Conservation (phyloP, 2,888 invertebrate genomes). For the Diabrotica balteata region DNA sequence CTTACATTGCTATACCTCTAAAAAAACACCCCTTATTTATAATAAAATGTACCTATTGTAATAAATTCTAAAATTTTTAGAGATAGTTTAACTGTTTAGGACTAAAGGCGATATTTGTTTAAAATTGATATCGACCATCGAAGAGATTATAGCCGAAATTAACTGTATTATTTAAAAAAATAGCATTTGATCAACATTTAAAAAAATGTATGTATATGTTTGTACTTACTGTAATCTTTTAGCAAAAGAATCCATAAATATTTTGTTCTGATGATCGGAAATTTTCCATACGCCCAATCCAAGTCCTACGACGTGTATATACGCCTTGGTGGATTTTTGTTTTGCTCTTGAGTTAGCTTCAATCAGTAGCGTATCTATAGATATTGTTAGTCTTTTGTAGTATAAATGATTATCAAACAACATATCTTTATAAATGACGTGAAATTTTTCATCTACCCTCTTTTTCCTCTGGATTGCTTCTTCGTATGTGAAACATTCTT, state of each 20-base stretch:
- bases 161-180: neutral
- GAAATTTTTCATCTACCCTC: slow-evolving; percentile 9
- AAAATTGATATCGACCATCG: no score
- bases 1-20: no score
- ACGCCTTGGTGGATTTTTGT: slow-evolving; percentile 63
- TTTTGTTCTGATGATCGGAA: slow-evolving; percentile 67
- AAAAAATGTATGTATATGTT: neutral
- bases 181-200: no score
- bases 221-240: slow-evolving; percentile 63
- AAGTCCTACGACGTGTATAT: slow-evolving; percentile 71
- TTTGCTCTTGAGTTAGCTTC: slow-evolving; percentile 69
- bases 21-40: no score
- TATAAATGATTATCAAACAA: slow-evolving; percentile 51
- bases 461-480: slow-evolving; percentile 21
- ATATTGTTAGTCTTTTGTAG: slow-evolving; percentile 63
- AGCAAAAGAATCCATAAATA: slow-evolving; percentile 71
- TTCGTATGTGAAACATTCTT: slow-evolving; percentile 29
- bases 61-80: no score
- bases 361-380: slow-evolving; percentile 68
- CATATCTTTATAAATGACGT: slow-evolving; percentile 37
- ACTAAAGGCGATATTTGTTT: no score
- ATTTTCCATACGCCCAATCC: slow-evolving; percentile 73
- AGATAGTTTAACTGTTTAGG: no score
- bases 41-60: no score
- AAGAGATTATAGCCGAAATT: neutral